These are phyloP conservation scores for Stegophylla sp. DNA, from an alignment of 2,888 invertebrate species.

Conservation along the genomic window DNA sequence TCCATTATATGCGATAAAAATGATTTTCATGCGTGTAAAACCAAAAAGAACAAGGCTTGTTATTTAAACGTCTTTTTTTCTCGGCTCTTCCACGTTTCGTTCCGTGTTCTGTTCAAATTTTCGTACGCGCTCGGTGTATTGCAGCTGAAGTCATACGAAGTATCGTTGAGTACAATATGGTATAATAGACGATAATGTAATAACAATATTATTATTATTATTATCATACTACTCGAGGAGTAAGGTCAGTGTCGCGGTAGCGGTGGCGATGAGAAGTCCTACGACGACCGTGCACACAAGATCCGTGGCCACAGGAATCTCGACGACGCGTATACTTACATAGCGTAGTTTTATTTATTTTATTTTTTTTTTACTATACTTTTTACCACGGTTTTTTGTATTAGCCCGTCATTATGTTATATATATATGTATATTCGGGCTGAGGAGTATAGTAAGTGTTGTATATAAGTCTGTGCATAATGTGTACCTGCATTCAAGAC, in stretches of 20 bases:
- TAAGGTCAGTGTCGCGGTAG: too few species aligned
- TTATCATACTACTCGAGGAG: too few species aligned
- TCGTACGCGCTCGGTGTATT: background rate
- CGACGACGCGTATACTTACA: background rate
- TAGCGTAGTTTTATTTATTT: background rate
- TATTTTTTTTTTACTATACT: background rate
- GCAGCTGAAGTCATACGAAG: background rate
- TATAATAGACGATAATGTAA: too few species aligned
- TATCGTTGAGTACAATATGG: background rate
- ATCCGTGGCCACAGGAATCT: slow-evolving; percentile 21
- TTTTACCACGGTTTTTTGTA: slow-evolving; percentile 2
- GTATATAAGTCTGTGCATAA: too few species aligned
- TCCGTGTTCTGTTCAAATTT: background rate
- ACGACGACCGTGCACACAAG: background rate
- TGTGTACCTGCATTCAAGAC: background rate
- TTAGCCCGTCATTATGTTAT: background rate
- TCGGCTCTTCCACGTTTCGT: too few species aligned
- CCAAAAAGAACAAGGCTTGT: too few species aligned
- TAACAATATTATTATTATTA: background rate
- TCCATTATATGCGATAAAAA: too few species aligned
- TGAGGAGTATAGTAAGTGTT: too few species aligned
- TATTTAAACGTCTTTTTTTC: too few species aligned
- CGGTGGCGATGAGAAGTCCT: too few species aligned
- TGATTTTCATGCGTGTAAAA: too few species aligned
- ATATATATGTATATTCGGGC: too few species aligned